phyloP scores from a whole-genome alignment of 2,113 vertebrate species.

The Picathartes gymnocephalus region DNA sequence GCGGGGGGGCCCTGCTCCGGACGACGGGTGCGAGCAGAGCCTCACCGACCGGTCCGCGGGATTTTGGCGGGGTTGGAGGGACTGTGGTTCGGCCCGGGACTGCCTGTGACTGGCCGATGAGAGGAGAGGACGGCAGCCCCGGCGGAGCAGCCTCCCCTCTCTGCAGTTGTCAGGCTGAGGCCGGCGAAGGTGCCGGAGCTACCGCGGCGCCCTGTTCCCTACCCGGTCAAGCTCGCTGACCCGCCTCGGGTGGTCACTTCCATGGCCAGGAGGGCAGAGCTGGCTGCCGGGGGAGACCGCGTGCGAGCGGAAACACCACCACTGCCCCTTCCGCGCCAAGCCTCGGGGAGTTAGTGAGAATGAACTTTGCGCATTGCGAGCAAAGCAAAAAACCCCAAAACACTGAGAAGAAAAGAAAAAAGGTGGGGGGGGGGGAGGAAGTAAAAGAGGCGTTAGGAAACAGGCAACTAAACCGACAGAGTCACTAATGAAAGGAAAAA shows the following conservation, averaged over 20 bases:
- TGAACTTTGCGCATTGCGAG: background rate
- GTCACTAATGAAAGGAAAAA: background rate
- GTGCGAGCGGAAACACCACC: background rate
- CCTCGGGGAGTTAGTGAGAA: background rate
- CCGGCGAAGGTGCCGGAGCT: background rate
- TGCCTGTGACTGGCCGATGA: background rate
- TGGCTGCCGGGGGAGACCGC: background rate
- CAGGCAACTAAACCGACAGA: constrained; percentile 54
- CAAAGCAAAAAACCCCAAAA: background rate
- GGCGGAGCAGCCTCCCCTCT: background rate
- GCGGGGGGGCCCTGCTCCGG: background rate
- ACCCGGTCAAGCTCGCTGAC: background rate
- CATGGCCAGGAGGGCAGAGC: constrained; percentile 11
- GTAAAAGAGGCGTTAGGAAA: constrained; percentile 38
- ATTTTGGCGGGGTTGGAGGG: background rate
- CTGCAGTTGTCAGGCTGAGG: background rate
- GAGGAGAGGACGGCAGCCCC: background rate
- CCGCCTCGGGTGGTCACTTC: constrained; percentile 48
- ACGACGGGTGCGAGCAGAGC: background rate
- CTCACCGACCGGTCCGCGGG: background rate
- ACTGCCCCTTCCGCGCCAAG: background rate
- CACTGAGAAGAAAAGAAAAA: no score
- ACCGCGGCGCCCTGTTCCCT: background rate
- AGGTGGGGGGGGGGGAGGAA: background rate
- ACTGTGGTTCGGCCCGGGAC: background rate